Base-by-base conservation (phyloP, 2,113 vertebrate species). In the Morone chrysops region DNA sequence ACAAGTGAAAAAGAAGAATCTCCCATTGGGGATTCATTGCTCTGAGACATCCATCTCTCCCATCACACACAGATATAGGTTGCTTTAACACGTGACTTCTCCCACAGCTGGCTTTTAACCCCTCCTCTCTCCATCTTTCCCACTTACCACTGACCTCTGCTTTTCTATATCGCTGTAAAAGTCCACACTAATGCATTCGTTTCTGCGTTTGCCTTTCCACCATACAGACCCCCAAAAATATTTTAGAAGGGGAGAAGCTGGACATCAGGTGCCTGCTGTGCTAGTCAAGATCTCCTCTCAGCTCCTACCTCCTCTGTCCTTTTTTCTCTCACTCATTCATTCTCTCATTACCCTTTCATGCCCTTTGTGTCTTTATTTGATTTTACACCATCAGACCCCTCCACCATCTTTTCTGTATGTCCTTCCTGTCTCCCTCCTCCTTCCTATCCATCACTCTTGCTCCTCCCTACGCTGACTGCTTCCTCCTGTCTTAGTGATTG, bases 381-480 rank as follows among this genome's bases (percentile, higher is more conserved):
- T 56, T 36, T 67, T 17, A 66, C 48, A 47, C 47, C 13, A 43
- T 74, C 51, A 56, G 4, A 40, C 61, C 50, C 36, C 66, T 51
- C 38, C 17, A 3, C 6, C 12, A 31, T 40, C 38, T 18, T 51
- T 50, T 79, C 40, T 82, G 1, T 68, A 38, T 69, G 56, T 66
- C 79, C 78, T 90, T 83, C 68, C 70, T 57, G 25, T 76, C 75
- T 51, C 54, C 69, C 66, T 71, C 71, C 56, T 60, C 41, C 65
- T 70, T 70, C 51, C 54, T 74, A 67, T 79, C 69, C 73, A 87
- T 91, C 84, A 81, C 54, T 70, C 74, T 73, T 40, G 62, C 77
- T 82, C 80, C 75, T 66, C 82, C 78, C 31, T 63, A 60, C 62
- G 61, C 85, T 70, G 60, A 12, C 74, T 70, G 41, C 59, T 77